phyloP scores from a whole-genome alignment of 2,888 invertebrate species.

The Agriotes lineatus region DNA sequence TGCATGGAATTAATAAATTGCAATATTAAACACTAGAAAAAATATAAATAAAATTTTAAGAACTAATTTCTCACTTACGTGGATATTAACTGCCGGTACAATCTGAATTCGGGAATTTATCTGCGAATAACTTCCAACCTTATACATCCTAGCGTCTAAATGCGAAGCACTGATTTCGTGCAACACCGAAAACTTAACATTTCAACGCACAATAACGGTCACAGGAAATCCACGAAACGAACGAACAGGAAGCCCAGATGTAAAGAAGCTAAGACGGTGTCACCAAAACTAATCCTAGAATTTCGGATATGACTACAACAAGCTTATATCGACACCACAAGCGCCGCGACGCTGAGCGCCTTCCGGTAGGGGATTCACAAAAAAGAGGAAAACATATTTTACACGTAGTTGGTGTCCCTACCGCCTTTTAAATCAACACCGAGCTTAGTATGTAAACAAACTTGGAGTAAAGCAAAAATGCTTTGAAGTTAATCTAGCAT shows the following conservation, averaged over 20 bases:
- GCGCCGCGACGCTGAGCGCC: conserved; percentile 51
- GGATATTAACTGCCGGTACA: conserved; percentile 1
- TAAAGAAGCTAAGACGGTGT: conserved; percentile 2
- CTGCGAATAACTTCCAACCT: not conserved
- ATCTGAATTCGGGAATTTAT: not conserved
- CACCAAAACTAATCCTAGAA: conserved; percentile 18
- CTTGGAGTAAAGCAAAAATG: no score
- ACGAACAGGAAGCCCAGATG: not conserved
- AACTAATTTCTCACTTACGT: conserved; percentile 1
- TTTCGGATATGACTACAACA: conserved; percentile 46
- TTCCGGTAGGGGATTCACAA: conserved; percentile 51
- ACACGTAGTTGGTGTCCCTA: not conserved
- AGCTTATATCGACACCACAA: conserved; percentile 54
- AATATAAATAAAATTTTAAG: not conserved
- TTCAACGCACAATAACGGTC: not conserved
- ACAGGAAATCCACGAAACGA: not conserved
- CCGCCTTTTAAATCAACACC: no score
- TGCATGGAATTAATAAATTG: no score
- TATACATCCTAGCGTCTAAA: not conserved
- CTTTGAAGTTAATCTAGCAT: no score
- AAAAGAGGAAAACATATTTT: conserved; percentile 43
- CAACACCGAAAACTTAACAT: not conserved
- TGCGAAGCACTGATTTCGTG: not conserved
- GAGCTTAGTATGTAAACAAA: no score
- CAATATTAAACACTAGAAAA: no score